Evolutionary conservation across 2,797 vertebrate species (phyloP).

Genomic region (Danionella dracula): DNA sequence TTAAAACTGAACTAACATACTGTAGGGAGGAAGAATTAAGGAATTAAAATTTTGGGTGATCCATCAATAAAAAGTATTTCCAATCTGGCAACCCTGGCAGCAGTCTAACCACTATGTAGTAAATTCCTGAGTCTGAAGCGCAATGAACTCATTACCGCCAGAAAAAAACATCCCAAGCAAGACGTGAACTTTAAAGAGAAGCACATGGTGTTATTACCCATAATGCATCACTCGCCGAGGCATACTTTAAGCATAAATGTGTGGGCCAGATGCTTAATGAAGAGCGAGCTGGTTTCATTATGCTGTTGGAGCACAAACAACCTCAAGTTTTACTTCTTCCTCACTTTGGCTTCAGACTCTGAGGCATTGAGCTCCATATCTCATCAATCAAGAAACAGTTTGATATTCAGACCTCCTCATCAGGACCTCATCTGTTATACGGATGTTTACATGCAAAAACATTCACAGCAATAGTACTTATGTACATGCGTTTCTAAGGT

Average conservation of each 20-base stretch:
- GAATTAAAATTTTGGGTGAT: too few relatives aligned
- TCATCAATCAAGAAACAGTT: too few relatives aligned
- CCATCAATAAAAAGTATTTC: too few relatives aligned
- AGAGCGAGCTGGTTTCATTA: conserved; percentile 52
- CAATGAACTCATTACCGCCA: conserved; percentile 3
- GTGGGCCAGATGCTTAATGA: conserved; percentile 71
- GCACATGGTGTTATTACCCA: conserved; percentile 62
- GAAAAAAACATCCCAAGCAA: conserved; percentile 1
- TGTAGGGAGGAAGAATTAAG: too few relatives aligned
- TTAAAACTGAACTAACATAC: too few relatives aligned
- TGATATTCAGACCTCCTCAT: too few relatives aligned
- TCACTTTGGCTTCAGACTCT: conserved; percentile 40
- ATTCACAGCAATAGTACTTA: too few relatives aligned
- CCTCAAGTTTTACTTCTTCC: conserved; percentile 58
- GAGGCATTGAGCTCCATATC: conserved; percentile 16
- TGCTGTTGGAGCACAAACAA: neutral
- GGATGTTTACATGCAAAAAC: too few relatives aligned
- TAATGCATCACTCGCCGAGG: conserved; percentile 61
- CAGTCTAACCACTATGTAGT: neutral
- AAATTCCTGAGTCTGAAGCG: neutral
- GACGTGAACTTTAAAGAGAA: conserved; percentile 62
- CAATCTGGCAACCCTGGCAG: too few relatives aligned
- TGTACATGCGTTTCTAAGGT: too few relatives aligned
- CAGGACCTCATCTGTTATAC: too few relatives aligned
- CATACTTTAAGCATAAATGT: conserved; percentile 56